Base-by-base conservation (phyloP, 2,113 vertebrate genomes). In the Tetraodon nigroviridis region DNA sequence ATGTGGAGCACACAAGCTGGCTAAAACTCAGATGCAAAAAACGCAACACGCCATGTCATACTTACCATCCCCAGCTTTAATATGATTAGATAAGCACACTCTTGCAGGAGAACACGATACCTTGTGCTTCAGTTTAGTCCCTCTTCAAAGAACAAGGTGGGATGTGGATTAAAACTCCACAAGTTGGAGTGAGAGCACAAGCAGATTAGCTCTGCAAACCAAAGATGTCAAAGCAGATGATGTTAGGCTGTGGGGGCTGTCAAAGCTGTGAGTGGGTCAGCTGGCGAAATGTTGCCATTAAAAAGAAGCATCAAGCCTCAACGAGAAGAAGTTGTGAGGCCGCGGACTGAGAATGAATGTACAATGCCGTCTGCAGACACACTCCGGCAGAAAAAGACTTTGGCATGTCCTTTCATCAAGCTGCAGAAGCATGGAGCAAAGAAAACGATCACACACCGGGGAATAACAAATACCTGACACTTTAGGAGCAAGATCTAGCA, bases 391-490 rank as follows among this genome's bases (percentile, higher is more conserved):
- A 11, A 37, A 20, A 20, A 49, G 17, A 45, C 64, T 57, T 40
- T 17, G 15, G 5, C 5, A 40, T 11, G 10, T 64, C 46, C n/a
- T 32, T 11, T 20, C 15, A 42, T 50, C 24, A 22, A 27, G 55
- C 44, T n/a, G 58, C 47, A 53, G 44, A 48, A 64, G 76, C 42
- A 27, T 64, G 41, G 46, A 22, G 54, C 27, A 1, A 77, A 27
- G 24, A 27, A 54, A 22, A 44, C 32, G 19, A 14, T 2, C n/a
- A 17, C 15, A 47, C 3, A 27, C 49, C 53, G 47, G 58, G 8
- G n/a, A 19, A 24, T 6, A 14, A 22, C 58, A 42, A 72, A 66
- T 88, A 89, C 83, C 82, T 79, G 77, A 71, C 63, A 73, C 48
- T 74, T 64, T 76, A 24, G 75, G 71, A 75, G 67, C 11, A 48